Evolutionary conservation across 2,888 invertebrate genomes (phyloP).

Genomic region (Nezara viridula): DNA sequence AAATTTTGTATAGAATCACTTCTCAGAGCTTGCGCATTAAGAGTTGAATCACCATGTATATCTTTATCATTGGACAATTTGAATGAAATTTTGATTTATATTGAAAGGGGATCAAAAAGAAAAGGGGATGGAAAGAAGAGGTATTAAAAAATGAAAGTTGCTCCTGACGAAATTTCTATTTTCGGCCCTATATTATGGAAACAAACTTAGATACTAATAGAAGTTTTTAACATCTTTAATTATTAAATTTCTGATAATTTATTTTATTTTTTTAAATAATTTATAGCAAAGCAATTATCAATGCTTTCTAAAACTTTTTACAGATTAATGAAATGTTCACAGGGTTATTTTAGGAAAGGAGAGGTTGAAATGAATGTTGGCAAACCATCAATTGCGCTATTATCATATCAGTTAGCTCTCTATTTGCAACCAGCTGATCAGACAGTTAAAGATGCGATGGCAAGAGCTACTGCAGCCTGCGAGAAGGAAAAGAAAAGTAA

Average conservation of each 20-base stretch:
- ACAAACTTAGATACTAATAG: too few species aligned
- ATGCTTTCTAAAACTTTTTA: neutral
- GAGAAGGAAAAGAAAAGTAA: conserved; percentile 76
- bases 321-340: conserved; percentile 63
- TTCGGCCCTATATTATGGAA: too few species aligned
- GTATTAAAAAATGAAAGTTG: too few species aligned
- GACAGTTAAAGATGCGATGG: conserved; percentile 76
- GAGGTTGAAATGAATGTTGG: conserved; percentile 80
- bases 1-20: too few species aligned
- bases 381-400: conserved; percentile 77
- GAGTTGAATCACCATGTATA: too few species aligned
- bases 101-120: too few species aligned
- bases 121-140: too few species aligned
- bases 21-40: too few species aligned
- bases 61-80: too few species aligned
- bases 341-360: conserved; percentile 82
- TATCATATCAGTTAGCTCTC: conserved; percentile 79
- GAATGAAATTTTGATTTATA: too few species aligned
- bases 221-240: too few species aligned
- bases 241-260: neutral
- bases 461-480: conserved; percentile 74
- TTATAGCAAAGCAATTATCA: neutral
- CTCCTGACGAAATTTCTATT: too few species aligned
- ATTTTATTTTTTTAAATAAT: neutral
- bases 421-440: conserved; percentile 78